These are phyloP conservation scores for Caenorhabditis imperialis DNA, from an alignment of 2,888 invertebrate genomes.

Conservation along the genomic window DNA sequence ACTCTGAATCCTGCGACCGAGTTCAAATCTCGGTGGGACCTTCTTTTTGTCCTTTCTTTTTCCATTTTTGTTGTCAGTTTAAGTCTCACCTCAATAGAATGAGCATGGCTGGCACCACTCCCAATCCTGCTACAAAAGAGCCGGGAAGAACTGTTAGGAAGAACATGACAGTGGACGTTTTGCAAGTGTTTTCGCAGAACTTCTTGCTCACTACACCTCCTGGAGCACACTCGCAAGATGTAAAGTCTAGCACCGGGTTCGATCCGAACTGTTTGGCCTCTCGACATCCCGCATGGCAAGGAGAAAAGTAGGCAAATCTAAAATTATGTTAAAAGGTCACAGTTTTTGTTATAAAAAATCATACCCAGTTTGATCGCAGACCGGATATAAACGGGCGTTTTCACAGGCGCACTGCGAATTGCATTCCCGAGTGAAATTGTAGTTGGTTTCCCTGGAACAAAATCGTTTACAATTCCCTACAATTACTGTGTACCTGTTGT, in stretches of 20 bases:
- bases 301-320: conserved; percentile 77
- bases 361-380: conserved; percentile 76
- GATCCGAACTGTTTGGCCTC: conserved; percentile 60
- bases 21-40: conserved; percentile 68
- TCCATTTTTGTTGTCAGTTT: too few species aligned
- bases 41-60: background rate
- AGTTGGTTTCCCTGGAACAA: conserved; percentile 60
- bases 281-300: conserved; percentile 78
- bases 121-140: conserved; percentile 72
- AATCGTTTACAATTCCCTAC: background rate
- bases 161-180: conserved; percentile 66
- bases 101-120: conserved; percentile 69
- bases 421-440: conserved; percentile 76
- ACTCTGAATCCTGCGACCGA: conserved; percentile 69
- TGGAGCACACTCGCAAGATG: conserved; percentile 72
- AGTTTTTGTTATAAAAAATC: background rate
- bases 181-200: conserved; percentile 73
- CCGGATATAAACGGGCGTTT: conserved; percentile 77
- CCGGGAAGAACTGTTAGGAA: conserved; percentile 74
- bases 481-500: conserved; percentile 54
- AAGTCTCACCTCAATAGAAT: conserved; percentile 70
- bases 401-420: conserved; percentile 78
- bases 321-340: conserved; percentile 8
- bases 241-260: conserved; percentile 60
- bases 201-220: conserved; percentile 70